Base-by-base conservation (phyloP, 2,888 invertebrate species). In the Rugalucina vietnamica region DNA sequence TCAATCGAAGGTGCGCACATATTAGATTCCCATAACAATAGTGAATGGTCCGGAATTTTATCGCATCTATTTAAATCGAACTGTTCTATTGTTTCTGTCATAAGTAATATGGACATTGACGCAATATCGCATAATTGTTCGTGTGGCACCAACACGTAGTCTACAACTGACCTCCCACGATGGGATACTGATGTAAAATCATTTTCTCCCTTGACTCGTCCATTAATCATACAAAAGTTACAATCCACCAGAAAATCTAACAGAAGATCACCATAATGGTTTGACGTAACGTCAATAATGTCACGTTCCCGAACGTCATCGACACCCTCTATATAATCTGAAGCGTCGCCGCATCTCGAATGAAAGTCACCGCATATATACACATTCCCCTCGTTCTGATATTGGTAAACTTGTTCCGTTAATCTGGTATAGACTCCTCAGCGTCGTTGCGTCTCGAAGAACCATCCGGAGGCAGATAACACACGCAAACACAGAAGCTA, bases 351-450 rank as follows among this genome's bases (percentile, higher is more conserved):
- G 32, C 60, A 78, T 27, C 82, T 54, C 1, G 71, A 60, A 74
- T 82, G 77, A 69, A 82, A 77, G 57, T 82, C 82, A 39, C 82
- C 82, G 34, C 70, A 57, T 34, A 80, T 74, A 21, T 69, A 74
- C 24, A 80, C 24, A 21, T 43, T 27, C 21, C 75, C 80, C 39
- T 65, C 57, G 54, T 80, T 80, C 29, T 80, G 80, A 60, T 80
- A 80, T 3, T 27, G 24, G 50, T 75, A 81, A 10, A 81, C 37
- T 24, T 77, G 76, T 60, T 76, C 72, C 14, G 73, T 73, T 37
- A 73, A 43, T 27, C 12, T 73, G 5, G 37, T 74, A 65, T 73
- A 79, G 74, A 79, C 43, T 79, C 34, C 24, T 73, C 79, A 32
- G 74, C 74, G 54, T 74, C 73, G 27, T 49, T 73, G 12, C 57